Base-by-base conservation (phyloP, 2,113 vertebrate species). In the Scophthalmus maximus region DNA sequence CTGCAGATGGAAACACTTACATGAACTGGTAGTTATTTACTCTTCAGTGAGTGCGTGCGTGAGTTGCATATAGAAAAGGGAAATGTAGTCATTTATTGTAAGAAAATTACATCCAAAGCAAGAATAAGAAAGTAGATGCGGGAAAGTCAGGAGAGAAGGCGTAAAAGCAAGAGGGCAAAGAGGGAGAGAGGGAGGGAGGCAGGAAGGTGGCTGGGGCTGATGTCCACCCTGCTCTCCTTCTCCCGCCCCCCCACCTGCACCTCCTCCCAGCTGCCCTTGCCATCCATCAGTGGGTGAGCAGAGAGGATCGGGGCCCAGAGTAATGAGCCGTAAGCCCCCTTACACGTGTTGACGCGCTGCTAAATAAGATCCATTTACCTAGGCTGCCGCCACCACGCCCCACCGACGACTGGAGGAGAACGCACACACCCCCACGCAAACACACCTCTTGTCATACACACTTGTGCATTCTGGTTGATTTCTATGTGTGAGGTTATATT, bases 351-450 rank as follows among this genome's bases (percentile, higher is more conserved):
- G 92, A 93, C 88, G 92, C 84, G 81, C 86, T 74, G 69, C 91
- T 92, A 93, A 93, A 93, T 94, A 94, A 93, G 91, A 94, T 94
- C 93, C 89, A 94, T 94, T 94, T 93, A 93, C 91, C 91, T 92
- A 69, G 62, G 84, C 86, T 82, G 72, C 84, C 66, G 55, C 69
- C 65, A 52, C 84, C 63, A 80, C 79, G 67, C 65, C 56, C 77
- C 59, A 8, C 50, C 52, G 14, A 15, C 50, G 73, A 80, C 73
- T 72, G 50, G 53, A 81, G 86, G 58, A 76, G 84, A 85, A 81
- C 60, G 42, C 55, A 23, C 55, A 20, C 47, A 14, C 22, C 20
- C 47, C 10, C 8, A 9, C 70, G 61, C 66, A 51, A 46, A 82
- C 75, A 72, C 79, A 78, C 76, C 63, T 81, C 68, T 32, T 47